phyloP scores from a whole-genome alignment of 1,140 invertebrate genomes.

The Chelonus insularis region DNA sequence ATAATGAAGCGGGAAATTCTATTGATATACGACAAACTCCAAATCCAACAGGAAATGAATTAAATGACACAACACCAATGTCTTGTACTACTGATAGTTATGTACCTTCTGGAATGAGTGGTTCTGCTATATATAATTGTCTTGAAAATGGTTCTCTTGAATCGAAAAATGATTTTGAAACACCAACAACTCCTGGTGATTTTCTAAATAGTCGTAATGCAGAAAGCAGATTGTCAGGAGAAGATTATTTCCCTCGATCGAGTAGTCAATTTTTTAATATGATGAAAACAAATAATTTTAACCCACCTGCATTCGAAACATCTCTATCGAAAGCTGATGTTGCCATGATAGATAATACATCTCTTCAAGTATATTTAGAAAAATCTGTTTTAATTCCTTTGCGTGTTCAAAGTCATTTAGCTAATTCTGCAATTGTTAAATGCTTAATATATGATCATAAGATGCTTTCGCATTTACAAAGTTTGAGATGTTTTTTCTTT shows the following conservation, averaged over 20 bases:
- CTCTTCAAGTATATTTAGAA: slow-evolving; percentile 66
- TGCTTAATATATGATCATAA: slow-evolving; percentile 69
- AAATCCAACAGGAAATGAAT: slow-evolving; percentile 2
- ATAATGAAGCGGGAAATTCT: background rate
- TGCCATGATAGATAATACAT: slow-evolving; percentile 55
- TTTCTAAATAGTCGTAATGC: background rate
- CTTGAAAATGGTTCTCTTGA: slow-evolving; percentile 31
- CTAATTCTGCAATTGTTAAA: slow-evolving; percentile 72
- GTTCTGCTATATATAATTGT: slow-evolving; percentile 40
- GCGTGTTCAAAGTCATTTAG: slow-evolving; percentile 67
- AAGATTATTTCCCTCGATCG: slow-evolving; percentile 13
- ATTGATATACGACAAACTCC: background rate
- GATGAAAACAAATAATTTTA: slow-evolving; percentile 27
- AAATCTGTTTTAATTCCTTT: slow-evolving; percentile 71
- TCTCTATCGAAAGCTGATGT: slow-evolving; percentile 48
- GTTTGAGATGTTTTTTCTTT: slow-evolving; percentile 74
- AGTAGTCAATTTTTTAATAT: slow-evolving; percentile 33
- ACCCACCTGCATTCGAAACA: slow-evolving; percentile 31
- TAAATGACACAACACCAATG: slow-evolving; percentile 47
- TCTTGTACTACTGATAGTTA: slow-evolving; percentile 55
- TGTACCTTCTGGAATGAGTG: slow-evolving; percentile 43
- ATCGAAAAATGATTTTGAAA: slow-evolving; percentile 20
- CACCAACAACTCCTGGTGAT: slow-evolving; percentile 14
- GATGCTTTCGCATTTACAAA: slow-evolving; percentile 70
- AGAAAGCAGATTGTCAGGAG: background rate